Evolutionary conservation across 2,888 invertebrate genomes (phyloP), one percentile per base, ranked within the genome.

Genomic region (Rhaphigaster nebulosa): DNA sequence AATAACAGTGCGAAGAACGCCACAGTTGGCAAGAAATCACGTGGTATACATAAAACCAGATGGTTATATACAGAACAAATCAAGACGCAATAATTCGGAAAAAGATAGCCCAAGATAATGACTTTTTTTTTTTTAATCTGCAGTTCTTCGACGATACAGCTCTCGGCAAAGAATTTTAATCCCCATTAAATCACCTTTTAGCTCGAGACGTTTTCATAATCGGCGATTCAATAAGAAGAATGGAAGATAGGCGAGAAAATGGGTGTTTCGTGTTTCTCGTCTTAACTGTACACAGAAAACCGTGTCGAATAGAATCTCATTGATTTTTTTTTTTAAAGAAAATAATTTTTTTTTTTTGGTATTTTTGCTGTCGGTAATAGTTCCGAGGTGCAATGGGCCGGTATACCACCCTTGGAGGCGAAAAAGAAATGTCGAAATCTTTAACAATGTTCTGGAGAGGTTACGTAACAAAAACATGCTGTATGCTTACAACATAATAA

Each of bases 171-270:
- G 20, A 8, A 38, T 38, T 38, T 76, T 76, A 38, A 76, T 76
- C 38, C 34, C 70, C 70, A 34, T 38, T 76, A 76, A 76, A 76
- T 38, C 70, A 10, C 70, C 70, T 76, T 20, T 76, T 76, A 76
- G 38, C 20, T 76, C 34, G 5, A 76, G 38, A 20, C 34, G 70
- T 76, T 76, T 76, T 76, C 70, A 23, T 76, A 76, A 76, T 76
- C 38, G 70, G 34, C 70, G 23, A 38, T 34, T 76, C 70, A 76
- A 76, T 70, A 76, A 76, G 23, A 38, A 76, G 12, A 76, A 76
- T 76, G 18, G 70, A 76, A 76, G 70, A 76, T 76, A 38, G 70
- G 20, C 70, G 20, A 76, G 70, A 38, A 38, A 76, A 76, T 76
- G 38, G 70, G 38, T 20, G 10, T 76, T 76, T 76, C 70, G 70